Evolutionary conservation across 2,888 invertebrate species (phyloP).

Genomic region (Idaea biselata): DNA sequence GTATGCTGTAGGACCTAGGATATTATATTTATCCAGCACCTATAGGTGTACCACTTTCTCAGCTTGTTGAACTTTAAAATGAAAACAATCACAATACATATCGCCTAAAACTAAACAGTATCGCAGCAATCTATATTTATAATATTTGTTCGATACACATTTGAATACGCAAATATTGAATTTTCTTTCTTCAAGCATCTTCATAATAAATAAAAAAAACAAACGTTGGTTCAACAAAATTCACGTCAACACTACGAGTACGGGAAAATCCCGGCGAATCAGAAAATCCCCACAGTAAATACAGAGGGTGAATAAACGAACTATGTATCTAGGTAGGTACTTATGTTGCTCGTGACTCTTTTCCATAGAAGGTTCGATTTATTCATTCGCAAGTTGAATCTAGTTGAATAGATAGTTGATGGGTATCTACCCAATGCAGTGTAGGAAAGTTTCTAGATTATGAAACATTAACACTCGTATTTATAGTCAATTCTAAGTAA

Average conservation of each 20-base stretch:
- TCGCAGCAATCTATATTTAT: background rate
- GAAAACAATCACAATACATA: too few species aligned
- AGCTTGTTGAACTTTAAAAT: too few species aligned
- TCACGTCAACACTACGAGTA: conserved; percentile 42
- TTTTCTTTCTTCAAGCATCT: background rate
- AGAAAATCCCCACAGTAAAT: conserved; percentile 63
- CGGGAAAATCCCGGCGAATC: conserved; percentile 59
- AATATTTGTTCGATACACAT: background rate
- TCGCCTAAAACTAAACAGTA: conserved; percentile 6
- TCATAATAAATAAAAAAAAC: conserved; percentile 7
- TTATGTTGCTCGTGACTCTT: conserved; percentile 45
- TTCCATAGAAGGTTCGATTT: conserved; percentile 55
- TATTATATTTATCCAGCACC: too few species aligned
- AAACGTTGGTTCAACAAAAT: conserved; percentile 26
- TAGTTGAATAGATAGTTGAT: conserved; percentile 10
- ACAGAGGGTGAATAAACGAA: conserved; percentile 65
- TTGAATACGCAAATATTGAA: background rate
- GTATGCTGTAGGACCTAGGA: too few species aligned
- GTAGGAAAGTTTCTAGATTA: background rate
- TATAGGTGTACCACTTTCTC: too few species aligned
- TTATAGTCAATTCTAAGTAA: too few species aligned
- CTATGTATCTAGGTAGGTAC: conserved; percentile 14
- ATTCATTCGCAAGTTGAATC: conserved; percentile 43
- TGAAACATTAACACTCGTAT: too few species aligned
- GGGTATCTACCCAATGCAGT: background rate